Evolutionary conservation across 2,113 vertebrate species (phyloP).

Genomic region (Xyrauchen texanus): DNA sequence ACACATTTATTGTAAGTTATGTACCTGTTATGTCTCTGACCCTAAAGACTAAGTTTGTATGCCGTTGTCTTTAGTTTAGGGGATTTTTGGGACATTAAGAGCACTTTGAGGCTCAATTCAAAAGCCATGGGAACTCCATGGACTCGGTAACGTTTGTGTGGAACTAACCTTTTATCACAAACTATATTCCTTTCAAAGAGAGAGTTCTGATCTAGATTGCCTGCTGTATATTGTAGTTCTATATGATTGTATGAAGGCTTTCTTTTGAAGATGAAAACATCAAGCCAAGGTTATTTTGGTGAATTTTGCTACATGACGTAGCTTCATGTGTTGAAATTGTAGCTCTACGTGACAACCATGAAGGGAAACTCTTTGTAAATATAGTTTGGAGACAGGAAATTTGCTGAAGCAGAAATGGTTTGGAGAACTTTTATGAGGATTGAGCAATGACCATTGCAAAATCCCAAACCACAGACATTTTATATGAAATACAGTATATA

Average conservation of each 20-base stretch:
- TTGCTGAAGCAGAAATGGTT: neutral
- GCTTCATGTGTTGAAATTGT: neutral
- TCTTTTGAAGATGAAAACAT: too few species aligned
- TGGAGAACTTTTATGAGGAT: neutral
- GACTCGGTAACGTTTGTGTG: neutral
- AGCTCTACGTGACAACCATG: neutral
- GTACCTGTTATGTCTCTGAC: constrained; percentile 42
- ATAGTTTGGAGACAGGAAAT: constrained; percentile 36
- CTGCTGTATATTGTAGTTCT: neutral
- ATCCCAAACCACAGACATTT: neutral
- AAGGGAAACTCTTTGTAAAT: constrained; percentile 16
- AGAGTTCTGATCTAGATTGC: neutral
- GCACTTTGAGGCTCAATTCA: constrained; percentile 33
- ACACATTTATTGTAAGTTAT: constrained; percentile 23
- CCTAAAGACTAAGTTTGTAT: neutral
- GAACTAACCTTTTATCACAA: constrained; percentile 13
- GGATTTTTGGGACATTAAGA: constrained; percentile 21
- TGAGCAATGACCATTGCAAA: constrained; percentile 17
- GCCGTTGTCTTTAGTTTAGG: neutral
- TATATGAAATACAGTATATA: neutral
- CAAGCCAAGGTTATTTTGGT: neutral
- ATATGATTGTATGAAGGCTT: too few species aligned
- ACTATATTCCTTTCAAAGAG: constrained; percentile 20
- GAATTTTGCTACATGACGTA: neutral
- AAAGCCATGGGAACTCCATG: constrained; percentile 1